phyloP scores from a whole-genome alignment of 2,888 invertebrate species.

The Lepidocyrtoides sp. region DNA sequence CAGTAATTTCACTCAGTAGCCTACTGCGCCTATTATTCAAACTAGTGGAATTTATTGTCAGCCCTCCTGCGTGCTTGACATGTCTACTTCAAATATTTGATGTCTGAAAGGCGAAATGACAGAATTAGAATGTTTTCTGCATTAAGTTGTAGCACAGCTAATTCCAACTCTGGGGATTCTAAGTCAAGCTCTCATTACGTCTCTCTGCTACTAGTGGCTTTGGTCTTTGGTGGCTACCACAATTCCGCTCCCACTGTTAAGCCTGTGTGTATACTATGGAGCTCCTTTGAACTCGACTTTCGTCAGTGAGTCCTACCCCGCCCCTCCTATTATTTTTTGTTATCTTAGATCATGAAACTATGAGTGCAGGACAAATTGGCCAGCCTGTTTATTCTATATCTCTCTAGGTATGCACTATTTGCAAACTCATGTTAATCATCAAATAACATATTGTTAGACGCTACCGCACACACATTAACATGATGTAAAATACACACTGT shows the following conservation, averaged over 20 bases:
- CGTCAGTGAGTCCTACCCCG: too few relatives aligned
- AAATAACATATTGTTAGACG: too few relatives aligned
- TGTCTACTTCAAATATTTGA: slow-evolving; percentile 22
- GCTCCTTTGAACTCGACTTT: background rate
- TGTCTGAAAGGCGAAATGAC: slow-evolving; percentile 4
- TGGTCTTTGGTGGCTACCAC: slow-evolving; percentile 33
- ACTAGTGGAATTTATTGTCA: background rate
- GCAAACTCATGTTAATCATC: too few relatives aligned
- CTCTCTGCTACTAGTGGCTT: too few relatives aligned
- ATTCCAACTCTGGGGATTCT: background rate
- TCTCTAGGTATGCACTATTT: too few relatives aligned
- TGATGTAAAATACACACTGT: too few relatives aligned
- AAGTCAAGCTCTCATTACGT: slow-evolving; percentile 16
- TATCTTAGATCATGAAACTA: background rate
- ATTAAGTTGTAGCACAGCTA: background rate
- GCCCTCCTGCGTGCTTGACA: background rate
- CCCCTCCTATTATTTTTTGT: background rate
- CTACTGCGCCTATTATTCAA: background rate
- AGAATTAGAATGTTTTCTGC: too few relatives aligned
- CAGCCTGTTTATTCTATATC: background rate
- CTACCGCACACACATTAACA: too few relatives aligned
- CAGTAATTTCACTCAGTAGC: background rate
- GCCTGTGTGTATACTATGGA: background rate
- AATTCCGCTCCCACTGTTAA: background rate
- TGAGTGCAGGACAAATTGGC: background rate